phyloP scores from a whole-genome alignment of 1,140 invertebrate genomes.

The Pinna nobilis region DNA sequence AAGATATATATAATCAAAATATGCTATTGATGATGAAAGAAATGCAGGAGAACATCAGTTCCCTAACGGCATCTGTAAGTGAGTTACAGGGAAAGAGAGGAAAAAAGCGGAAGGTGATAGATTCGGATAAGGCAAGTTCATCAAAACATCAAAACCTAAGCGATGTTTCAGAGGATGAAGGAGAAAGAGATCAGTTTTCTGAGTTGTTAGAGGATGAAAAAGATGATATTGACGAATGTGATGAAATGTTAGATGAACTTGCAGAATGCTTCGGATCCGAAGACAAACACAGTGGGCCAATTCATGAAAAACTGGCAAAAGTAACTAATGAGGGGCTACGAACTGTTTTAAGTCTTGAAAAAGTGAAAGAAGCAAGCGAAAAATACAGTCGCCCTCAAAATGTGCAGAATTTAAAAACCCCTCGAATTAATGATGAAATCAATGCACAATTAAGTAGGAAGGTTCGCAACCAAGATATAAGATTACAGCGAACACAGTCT shows the following conservation, averaged over 20 bases:
- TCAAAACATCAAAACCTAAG: too few relatives aligned
- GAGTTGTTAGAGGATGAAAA: background rate
- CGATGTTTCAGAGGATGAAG: background rate
- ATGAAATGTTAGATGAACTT: background rate
- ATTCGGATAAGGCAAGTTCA: too few relatives aligned
- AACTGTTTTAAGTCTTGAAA: background rate
- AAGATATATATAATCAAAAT: too few relatives aligned
- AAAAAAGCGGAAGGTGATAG: too few relatives aligned
- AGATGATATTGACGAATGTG: background rate
- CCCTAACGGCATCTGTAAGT: too few relatives aligned
- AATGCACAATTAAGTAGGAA: background rate
- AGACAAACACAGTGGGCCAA: background rate
- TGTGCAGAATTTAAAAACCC: background rate
- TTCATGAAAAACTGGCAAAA: background rate
- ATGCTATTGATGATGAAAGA: too few relatives aligned
- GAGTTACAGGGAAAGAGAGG: too few relatives aligned
- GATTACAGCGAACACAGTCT: background rate
- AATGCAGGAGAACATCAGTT: too few relatives aligned
- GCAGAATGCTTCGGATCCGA: slow-evolving; percentile 2
- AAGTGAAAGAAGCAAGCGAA: background rate
- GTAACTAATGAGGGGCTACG: background rate
- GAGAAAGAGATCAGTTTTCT: background rate
- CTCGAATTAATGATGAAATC: background rate
- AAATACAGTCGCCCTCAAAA: background rate
- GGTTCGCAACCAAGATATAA: background rate